phyloP scores from a whole-genome alignment of 2,888 invertebrate species.

The Punctoribates punctum region DNA sequence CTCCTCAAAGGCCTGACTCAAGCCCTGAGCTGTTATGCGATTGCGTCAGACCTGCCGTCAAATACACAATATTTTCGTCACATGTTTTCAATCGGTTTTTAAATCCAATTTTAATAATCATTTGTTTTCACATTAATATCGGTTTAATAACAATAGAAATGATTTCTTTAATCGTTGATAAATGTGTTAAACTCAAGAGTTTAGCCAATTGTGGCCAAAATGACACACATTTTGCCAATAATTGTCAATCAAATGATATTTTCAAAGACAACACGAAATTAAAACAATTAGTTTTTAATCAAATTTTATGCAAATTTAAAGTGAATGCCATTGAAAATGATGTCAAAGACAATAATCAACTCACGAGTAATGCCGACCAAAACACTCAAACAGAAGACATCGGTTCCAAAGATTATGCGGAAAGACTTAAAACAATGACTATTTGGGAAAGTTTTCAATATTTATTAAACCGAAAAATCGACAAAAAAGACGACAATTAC shows the following conservation, averaged over 20 bases:
- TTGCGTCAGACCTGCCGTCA: too few species aligned
- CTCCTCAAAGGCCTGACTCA: neutral
- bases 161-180: too few species aligned
- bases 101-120: too few species aligned
- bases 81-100: too few species aligned
- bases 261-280: neutral
- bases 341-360: neutral
- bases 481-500: neutral
- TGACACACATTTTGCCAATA: too few species aligned
- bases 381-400: neutral
- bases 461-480: neutral
- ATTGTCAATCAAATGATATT: neutral
- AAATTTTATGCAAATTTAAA: neutral
- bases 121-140: too few species aligned
- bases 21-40: too few species aligned
- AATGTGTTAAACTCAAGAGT: too few species aligned
- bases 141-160: too few species aligned
- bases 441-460: constrained; percentile 23
- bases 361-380: neutral
- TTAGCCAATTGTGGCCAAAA: too few species aligned
- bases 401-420: neutral
- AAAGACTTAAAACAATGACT: neutral
- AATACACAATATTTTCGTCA: too few species aligned
- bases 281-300: neutral
- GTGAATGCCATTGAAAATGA: constrained; percentile 14